Base-by-base conservation (phyloP, 2,797 vertebrate species). In the Sebastes glaucus region DNA sequence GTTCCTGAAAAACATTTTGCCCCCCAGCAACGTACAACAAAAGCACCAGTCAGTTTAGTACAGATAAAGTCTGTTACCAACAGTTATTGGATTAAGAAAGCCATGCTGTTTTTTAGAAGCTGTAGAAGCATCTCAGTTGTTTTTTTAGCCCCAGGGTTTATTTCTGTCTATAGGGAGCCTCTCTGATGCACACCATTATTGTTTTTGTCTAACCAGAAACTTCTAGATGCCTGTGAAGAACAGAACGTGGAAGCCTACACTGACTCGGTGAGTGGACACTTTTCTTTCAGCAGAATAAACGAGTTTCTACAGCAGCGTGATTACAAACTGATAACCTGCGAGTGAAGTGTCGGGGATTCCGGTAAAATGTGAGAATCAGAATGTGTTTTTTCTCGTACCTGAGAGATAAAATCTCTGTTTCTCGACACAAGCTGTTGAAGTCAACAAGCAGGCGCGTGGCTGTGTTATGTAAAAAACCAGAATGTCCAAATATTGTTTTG, bases 181-280 rank as follows among this genome's bases (percentile, higher is more conserved):
- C 28, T 23, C 23, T 70, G 18, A 23, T 55, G 6, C 18, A 3
- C 2, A 74, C 2, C 18, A 28, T 63, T 42, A 7, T 42, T 42
- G 16, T n/a, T 49, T 60, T 32, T 33, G 8, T 86, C 62, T 71
- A 71, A 56, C 28, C 89, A 99, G 98, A 98, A 98, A 94, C 94
- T 99, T 85, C 88, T 98, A 67, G 97, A 98, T 20, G 97, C 98
- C 20, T 97, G 88, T 8, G 97, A 98, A 83, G 97, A 99, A 73
- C 97, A 98, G 94, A 98, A 98, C 1, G 86, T 97, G 72, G 97
- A 98, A 0, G 95, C 93, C 42, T 98, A 97, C 70, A 99, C 98
- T 2, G 97, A 98, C 20, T 92, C 97, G 20, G 97, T 99, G 90
- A 95, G 97, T 94, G 3, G 7, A 25, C 5, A 1, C 4, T 59